Percentiles rank a stretch among this genome's conserved stretches.
Conservation (phyloP, 2,797 vertebrate species). For the Pteronotus mesoamericanus region DNA sequence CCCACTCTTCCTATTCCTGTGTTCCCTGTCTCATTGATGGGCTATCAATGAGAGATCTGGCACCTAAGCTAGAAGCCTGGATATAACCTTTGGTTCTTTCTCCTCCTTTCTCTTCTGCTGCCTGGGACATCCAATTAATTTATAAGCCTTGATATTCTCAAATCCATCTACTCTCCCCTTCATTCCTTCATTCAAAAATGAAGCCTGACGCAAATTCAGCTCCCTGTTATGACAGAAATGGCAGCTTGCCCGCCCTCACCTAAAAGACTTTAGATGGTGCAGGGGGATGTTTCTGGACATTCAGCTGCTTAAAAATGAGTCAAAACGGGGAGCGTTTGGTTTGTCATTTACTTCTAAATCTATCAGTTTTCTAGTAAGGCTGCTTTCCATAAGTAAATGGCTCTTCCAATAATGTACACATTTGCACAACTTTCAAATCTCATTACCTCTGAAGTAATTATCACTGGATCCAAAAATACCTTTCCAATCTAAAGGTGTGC, state of each 20-base stretch:
- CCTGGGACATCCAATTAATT: not conserved
- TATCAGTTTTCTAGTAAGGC: not conserved
- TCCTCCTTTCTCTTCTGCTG: not conserved
- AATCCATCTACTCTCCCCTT: not conserved
- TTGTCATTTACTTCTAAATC: constrained; percentile 10
- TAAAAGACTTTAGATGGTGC: not conserved
- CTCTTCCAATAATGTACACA: not conserved
- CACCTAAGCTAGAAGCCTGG: not conserved
- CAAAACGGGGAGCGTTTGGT: not conserved
- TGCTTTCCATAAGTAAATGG: not conserved
- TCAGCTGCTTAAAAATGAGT: not conserved
- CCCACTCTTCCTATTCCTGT: not conserved
- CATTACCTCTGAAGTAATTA: not conserved
- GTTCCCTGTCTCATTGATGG: not conserved
- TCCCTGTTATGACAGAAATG: not conserved
- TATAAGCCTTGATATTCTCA: not conserved
- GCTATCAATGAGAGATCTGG: too few relatives aligned
- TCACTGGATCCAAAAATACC: not conserved
- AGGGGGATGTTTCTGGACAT: not conserved
- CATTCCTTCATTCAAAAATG: not conserved
- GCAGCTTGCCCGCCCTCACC: not conserved
- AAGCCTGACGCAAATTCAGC: not conserved
- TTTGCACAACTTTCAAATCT: not conserved
- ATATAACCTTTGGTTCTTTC: not conserved
- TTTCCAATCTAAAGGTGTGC: not conserved